phyloP scores from a whole-genome alignment of 35 echinoderm and acorn worm genomes.

The Holothuria glaberrima region DNA sequence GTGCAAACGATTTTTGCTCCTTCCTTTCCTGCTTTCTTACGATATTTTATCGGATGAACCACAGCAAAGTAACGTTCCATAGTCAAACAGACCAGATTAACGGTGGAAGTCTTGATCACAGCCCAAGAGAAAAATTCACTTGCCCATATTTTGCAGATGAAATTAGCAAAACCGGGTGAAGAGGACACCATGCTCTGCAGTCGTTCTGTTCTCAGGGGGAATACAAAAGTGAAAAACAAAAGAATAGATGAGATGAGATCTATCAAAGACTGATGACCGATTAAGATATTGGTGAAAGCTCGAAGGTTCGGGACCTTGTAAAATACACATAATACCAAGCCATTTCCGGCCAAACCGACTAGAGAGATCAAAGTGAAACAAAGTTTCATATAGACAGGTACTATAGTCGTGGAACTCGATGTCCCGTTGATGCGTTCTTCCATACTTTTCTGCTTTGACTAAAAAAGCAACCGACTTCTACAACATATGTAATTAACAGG shows the following conservation, averaged over 20 bases:
- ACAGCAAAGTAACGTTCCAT: conserved; percentile 59
- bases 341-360: conserved; percentile 9
- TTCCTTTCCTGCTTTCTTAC: not conserved
- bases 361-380: conserved; percentile 7
- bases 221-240: conserved; percentile 12
- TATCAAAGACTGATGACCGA: conserved; percentile 16
- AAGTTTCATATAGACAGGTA: not conserved
- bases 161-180: not conserved
- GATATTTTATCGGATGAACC: conserved; percentile 39
- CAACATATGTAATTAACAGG: no score
- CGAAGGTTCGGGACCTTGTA: conserved; percentile 14
- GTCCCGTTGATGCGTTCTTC: no score
- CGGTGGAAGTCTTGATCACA: conserved; percentile 44
- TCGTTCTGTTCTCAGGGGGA: no score
- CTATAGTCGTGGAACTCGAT: no score
- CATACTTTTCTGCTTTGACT: no score
- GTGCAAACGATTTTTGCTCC: not conserved
- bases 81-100: conserved; percentile 49
- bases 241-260: conserved; percentile 1
- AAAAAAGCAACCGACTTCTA: no score
- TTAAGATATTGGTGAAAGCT: conserved; percentile 14
- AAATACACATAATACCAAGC: conserved; percentile 31
- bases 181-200: not conserved
- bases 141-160: conserved; percentile 30
- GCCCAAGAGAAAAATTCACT: conserved; percentile 43